Evolutionary conservation across 2,113 vertebrate genomes (phyloP), one percentile per base, ranked within the genome.

Genomic region (Ranitomeya variabilis): DNA sequence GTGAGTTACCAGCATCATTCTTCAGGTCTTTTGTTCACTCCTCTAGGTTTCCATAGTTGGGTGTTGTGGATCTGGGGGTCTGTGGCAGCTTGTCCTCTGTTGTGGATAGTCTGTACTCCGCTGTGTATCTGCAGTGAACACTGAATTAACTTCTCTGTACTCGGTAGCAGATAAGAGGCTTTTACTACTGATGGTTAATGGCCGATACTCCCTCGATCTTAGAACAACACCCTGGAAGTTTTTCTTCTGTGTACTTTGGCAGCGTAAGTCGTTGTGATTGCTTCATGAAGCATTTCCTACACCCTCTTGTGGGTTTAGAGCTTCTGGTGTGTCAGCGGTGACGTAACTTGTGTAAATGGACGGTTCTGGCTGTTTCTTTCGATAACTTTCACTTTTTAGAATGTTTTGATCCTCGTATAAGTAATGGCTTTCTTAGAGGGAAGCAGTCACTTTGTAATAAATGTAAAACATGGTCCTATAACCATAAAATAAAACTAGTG

Each of bases 191-290:
- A 52, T 85, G 69, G 26, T 57, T 85, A 12, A 69, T 45, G 5
- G 23, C 14, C 60, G 55, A 37, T 18, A 37, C 73, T 78, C 31
- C 71, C 83, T 76, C 26, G 69, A 37, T 26, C 69, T 57, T 59
- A 60, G 79, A 81, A 81, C 59, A 62, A 59, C 78, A 59, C 55
- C 55, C 54, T 51, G 55, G 73, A 86, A 62, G 71, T 77, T 77
- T 19, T 67, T 18, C 9, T 31, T 52, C 59, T 86, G 85, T 77
- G 71, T 86, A 31, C 45, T 76, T 78, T 86, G 83, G 69, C 83
- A 55, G 66, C 51, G 10, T 4, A 51, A 9, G 8, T 52, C 6
- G 11, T 15, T 76, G 18, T 62, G 85, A 86, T 74, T 52, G 55
- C 73, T 64, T 62, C 55, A 60, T 19, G 10, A 57, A 79, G 54